phyloP scores from a whole-genome alignment of 2,113 vertebrate genomes.

The Planiliza haematocheilus region DNA sequence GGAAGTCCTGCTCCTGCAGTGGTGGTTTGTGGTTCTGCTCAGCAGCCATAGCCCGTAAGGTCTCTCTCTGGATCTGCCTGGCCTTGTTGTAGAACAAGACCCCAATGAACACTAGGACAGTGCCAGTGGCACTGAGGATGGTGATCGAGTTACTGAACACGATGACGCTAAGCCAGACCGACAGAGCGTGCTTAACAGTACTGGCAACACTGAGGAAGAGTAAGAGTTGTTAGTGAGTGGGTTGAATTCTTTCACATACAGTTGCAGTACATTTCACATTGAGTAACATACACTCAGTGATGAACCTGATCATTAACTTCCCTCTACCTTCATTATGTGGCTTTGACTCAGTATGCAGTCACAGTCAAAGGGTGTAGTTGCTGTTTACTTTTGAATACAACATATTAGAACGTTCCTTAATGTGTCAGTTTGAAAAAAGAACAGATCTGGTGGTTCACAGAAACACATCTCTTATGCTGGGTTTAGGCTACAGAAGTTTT shows the following conservation, averaged over 20 bases:
- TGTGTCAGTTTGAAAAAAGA: too few species aligned
- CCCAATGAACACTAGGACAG: constrained; percentile 87
- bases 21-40: constrained; percentile 74
- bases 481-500: too few species aligned
- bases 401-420: too few species aligned
- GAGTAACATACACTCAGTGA: too few species aligned
- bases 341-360: not conserved
- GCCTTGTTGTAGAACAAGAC: constrained; percentile 95
- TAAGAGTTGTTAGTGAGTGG: not conserved
- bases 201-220: constrained; percentile 90
- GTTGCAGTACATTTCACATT: too few species aligned
- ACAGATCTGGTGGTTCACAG: too few species aligned
- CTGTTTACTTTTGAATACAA: too few species aligned
- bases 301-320: too few species aligned
- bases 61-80: constrained; percentile 87
- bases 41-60: constrained; percentile 81
- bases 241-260: not conserved
- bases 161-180: constrained; percentile 96
- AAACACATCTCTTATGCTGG: too few species aligned
- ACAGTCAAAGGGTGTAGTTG: not conserved
- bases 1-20: constrained; percentile 65
- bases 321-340: not conserved
- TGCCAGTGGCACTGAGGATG: constrained; percentile 89
- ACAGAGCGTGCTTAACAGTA: constrained; percentile 95
- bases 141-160: constrained; percentile 95